A percentile compares a stretch with the other conserved stretches of the same genome.
Evolutionary conservation across 2,797 vertebrate genomes (phyloP).

Genomic region (Tangara arthus): DNA sequence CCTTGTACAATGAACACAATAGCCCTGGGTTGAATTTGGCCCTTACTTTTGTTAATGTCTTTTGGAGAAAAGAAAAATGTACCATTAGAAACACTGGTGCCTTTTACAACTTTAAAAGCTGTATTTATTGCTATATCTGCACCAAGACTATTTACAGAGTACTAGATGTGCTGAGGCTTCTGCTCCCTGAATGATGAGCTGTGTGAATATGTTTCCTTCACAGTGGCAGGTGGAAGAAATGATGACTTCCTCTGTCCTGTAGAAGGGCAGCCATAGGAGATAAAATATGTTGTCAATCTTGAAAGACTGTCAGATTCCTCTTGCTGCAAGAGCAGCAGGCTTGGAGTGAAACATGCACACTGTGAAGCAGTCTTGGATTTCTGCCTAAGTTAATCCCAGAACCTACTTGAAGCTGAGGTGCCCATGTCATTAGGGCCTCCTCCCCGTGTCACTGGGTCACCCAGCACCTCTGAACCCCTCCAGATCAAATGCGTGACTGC

Average conservation of each 20-base stretch:
- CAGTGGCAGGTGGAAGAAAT: neutral
- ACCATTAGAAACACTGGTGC: neutral
- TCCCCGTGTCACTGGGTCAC: accelerated
- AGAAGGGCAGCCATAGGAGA: neutral
- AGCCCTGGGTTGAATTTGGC: neutral
- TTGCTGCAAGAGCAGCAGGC: neutral
- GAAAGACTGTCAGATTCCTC: neutral
- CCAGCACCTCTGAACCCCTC: neutral
- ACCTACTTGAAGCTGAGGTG: neutral
- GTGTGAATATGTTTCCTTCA: neutral
- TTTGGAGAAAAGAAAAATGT: neutral
- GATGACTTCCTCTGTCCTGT: neutral
- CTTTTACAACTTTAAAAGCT: neutral
- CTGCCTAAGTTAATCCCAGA: neutral
- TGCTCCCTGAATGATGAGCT: neutral
- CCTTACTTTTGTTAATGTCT: neutral
- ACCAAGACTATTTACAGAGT: neutral
- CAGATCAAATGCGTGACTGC: neutral
- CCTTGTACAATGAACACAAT: neutral
- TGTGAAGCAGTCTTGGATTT: neutral
- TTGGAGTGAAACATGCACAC: neutral
- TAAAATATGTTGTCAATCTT: neutral
- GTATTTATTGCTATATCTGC: neutral
- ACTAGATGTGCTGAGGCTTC: neutral
- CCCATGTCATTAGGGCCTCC: neutral